Evolutionary conservation across 2,888 invertebrate species (phyloP), one percentile per base, ranked within the genome.

Genomic region (Eupithecia vulgata): DNA sequence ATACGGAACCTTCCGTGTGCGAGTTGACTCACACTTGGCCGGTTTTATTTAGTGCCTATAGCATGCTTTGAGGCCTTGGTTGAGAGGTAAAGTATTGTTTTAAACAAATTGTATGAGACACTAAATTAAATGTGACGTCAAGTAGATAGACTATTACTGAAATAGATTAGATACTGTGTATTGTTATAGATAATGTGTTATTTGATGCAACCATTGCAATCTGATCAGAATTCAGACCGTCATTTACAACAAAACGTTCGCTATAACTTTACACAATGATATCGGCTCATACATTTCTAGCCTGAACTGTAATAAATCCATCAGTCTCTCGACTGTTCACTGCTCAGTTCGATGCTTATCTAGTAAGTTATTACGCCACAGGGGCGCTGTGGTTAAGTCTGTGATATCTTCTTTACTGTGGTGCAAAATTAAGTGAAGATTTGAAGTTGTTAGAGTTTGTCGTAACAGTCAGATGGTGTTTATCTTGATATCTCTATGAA

Each of bases 281-380:
- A 21, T 30, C 61, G 4, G 61, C 34, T 34, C 34, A 61, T 34
- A 34, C 34, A 61, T 34, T 61, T 34, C 34, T 61, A 61, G 34
- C 61, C 30, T 17, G 21, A 21, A 34, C 61, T 59, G 34, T 61
- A 61, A 61, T 61, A 61, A 61, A 61, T 61, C 61, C 61, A 61
- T 40, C 66, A 42, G 42, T 13, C 40, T 66, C 48, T 48, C 48
- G 48, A 25, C 25, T 57, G 57, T 25, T 57, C 57, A 25, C 25
- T 25, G 67, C 45, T 48, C 45, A 45, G 34, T 67, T 67, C 12
- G 30, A 67, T 67, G 45, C 34, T 45, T 67, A 67, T 66, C 66
- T 40, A 17, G 66, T 66, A 66, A 66, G 42, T 66, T 66, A 66
- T 66, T 66, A 66, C 66, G 34, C 61, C 61, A 61, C 61, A 7